Evolutionary conservation across 1,140 invertebrate species (phyloP), one percentile per base, ranked within the genome.

Genomic region (Anadara kagoshimensis): DNA sequence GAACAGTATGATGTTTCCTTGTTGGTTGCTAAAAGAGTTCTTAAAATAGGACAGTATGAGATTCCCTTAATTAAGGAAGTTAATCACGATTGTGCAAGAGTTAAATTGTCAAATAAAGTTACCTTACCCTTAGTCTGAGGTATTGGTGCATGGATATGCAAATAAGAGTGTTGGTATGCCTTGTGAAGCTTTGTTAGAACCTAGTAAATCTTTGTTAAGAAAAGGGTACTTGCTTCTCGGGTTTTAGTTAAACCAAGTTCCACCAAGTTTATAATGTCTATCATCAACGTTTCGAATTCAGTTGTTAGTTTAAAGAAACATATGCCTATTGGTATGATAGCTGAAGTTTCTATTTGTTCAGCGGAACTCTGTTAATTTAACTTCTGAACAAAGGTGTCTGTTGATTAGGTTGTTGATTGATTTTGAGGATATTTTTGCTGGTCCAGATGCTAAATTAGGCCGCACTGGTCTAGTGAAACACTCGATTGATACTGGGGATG

Each of bases 401-500:
- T 16, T 59, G 20, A 8, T n/a, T 20, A 43, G 59, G 7, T 58
- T 61, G 12, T 51, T 66, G 3, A 14, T 36, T 29, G 20, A 73
- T 22, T 75, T 72, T 51, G 45, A 73, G 56, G 78, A 78, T 73
- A 71, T 80, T 51, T 66, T 73, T 36, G 73, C 75, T 58, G 47
- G 64, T 24, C 71, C 71, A 44, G 51, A 73, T 56, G 65, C 56
- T 10, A 66, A 41, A 20, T 24, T 74, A 36, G 72, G 58, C 10
- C 58, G 49, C 24, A 64, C 72, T n/a, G 66, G 69, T 22, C 8
- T 53, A 26, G 36, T 63, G 14, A 49, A 49, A 43, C 63, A 64
- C 22, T 14, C 44, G 3, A 73, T 68, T 47, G 49, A 73, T 20
- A 74, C 72, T 20, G 51, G 57, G 0, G 43, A 69, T 56, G 49